These are phyloP conservation scores for Acromyrmex heyeri DNA, from an alignment of 1,140 invertebrate genomes.

Conservation along the genomic window DNA sequence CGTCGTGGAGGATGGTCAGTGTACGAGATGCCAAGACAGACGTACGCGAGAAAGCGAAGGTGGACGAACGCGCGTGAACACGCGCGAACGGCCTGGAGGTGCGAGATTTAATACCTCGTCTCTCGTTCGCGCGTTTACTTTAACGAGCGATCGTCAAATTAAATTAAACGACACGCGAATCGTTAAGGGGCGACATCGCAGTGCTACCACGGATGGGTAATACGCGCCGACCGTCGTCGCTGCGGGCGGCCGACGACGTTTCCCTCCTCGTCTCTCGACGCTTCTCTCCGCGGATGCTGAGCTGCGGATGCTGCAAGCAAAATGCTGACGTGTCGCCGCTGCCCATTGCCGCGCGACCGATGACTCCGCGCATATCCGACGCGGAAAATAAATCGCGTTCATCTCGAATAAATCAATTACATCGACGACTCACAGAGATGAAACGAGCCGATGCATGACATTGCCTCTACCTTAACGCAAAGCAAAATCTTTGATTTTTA, in stretches of 20 bases:
- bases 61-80: constrained; percentile 30
- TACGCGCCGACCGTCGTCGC: constrained; percentile 4
- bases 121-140: constrained; percentile 68
- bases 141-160: constrained; percentile 84
- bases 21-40: neutral
- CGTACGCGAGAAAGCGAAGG: constrained; percentile 5
- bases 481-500: neutral
- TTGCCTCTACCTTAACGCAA: neutral
- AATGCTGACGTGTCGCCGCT: constrained; percentile 32
- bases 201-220: constrained; percentile 31
- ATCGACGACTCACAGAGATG: constrained; percentile 47
- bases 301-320: constrained; percentile 14
- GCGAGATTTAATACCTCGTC: constrained; percentile 76
- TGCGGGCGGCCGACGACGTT: constrained; percentile 29
- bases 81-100: constrained; percentile 60
- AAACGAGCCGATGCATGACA: constrained; percentile 20
- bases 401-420: constrained; percentile 60
- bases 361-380: constrained; percentile 35
- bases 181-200: constrained; percentile 72
- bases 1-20: neutral
- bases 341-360: constrained; percentile 52
- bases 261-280: constrained; percentile 15
- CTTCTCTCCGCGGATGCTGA: neutral
- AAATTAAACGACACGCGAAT: constrained; percentile 82
- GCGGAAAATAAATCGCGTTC: constrained; percentile 58